Conservation (phyloP, 2,888 invertebrate genomes). For the Drosophila seclusa region DNA sequence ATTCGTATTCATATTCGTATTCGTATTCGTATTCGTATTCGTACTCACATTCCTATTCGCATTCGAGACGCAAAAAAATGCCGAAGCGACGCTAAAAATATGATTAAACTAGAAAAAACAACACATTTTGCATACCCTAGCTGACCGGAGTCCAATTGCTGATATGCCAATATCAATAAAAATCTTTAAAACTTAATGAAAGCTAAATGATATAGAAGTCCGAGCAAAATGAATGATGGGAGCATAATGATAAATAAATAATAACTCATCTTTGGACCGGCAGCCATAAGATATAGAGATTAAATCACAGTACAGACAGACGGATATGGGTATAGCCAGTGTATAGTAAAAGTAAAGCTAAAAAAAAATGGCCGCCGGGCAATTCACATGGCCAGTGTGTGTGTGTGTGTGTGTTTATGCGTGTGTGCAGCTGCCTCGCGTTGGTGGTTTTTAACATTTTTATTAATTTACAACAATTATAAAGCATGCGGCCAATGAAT, state of each 20-base stretch:
- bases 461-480: slow-evolving; percentile 78
- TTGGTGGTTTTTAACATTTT: slow-evolving; percentile 46
- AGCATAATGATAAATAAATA: neutral
- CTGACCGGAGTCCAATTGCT: neutral
- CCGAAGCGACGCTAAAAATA: slow-evolving; percentile 56
- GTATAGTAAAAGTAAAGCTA: slow-evolving; percentile 42
- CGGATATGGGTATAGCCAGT: neutral
- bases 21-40: slow-evolving; percentile 10
- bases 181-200: neutral
- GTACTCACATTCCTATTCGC: slow-evolving; percentile 15
- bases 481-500: slow-evolving; percentile 59
- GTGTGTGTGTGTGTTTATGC: slow-evolving; percentile 12
- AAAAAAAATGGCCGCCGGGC: slow-evolving; percentile 71
- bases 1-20: slow-evolving; percentile 37
- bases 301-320: neutral
- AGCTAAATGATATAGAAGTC: neutral
- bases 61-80: slow-evolving; percentile 42
- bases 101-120: slow-evolving; percentile 38
- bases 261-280: neutral
- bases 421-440: slow-evolving; percentile 28
- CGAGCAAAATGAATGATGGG: too few relatives aligned
- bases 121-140: neutral
- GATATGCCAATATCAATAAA: neutral
- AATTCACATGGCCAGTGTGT: slow-evolving; percentile 64
- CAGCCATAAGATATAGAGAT: neutral